Base-by-base conservation (phyloP, 2,888 invertebrate species). In the Cancer borealis region DNA sequence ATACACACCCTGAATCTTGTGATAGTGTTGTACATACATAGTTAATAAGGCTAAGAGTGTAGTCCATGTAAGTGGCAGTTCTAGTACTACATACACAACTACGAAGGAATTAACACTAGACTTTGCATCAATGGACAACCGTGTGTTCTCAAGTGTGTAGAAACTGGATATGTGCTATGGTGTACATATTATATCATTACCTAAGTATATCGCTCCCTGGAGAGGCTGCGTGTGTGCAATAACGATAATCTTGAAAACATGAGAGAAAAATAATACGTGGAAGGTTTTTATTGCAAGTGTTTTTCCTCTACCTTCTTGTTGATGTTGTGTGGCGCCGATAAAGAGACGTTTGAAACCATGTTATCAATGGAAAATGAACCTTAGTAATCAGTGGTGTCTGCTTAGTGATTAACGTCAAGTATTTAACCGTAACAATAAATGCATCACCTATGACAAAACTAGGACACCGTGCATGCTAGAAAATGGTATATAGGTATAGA, bases 11-110 rank as follows among this genome's bases (percentile, higher is more conserved):
- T 90, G 39, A 93, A 73, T 84, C 84, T 93, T 93, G 93, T 93
- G 93, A 93, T 93, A 93, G 93, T 93, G 90, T 54, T 93, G 93
- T 93, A 93, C 54, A 93, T 93, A 93, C 91, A 73, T 93, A 93
- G 93, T 84, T 49, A 73, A 93, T 91, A 73, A 84, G 84, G 39
- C n/a, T 92, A 88, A 91, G 91, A 66, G 54, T 66, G 26, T 73
- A 66, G 39, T 39, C 39, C 21, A 60, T 88, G 87, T 92, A 92
- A 54, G 49, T 54, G 66, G 60, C 88, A 88, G 88, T 92, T 88
- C 47, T 92, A 54, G 87, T 54, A 49, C 39, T 46, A 60, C 54
- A 45, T 21, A 66, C 30, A 92, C 30, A 88, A 45, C n/a, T 14
- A 39, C 39, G 12, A 73, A 73, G 84, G 39, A 39, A 84, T 84